A percentile compares a stretch with the other conserved stretches of the same genome.
These are phyloP conservation scores for Smittia aterrima DNA, from an alignment of 2,888 invertebrate species.

Conservation along the genomic window DNA sequence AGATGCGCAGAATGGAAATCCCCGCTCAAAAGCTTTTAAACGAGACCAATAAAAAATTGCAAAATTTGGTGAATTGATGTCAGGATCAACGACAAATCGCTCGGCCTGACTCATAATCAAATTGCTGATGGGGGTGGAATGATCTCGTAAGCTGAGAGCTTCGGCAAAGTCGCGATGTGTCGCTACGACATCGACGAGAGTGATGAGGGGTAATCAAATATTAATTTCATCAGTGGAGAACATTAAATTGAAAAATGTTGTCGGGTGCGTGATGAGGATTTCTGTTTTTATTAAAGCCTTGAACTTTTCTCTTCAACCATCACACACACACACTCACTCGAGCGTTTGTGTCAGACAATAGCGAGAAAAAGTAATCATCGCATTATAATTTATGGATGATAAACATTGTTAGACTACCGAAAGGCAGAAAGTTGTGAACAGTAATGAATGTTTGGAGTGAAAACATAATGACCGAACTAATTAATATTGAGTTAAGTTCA, in stretches of 20 bases:
- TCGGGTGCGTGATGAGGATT: background rate
- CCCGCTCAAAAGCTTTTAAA: background rate
- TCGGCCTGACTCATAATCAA: background rate
- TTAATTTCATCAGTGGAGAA: background rate
- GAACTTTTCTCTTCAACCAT: too few species aligned
- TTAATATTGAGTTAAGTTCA: background rate
- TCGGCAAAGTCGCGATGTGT: background rate
- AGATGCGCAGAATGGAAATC: conserved; percentile 8
- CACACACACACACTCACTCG: too few species aligned
- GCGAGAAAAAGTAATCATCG: background rate
- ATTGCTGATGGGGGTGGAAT: background rate
- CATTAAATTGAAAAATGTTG: background rate
- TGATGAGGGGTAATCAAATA: background rate
- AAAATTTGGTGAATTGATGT: background rate
- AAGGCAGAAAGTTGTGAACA: background rate
- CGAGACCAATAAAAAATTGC: background rate
- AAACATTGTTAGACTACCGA: background rate
- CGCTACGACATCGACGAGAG: background rate
- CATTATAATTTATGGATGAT: conserved; percentile 6
- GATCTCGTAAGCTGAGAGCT: background rate
- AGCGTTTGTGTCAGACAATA: background rate
- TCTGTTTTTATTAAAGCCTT: too few species aligned
- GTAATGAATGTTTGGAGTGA: background rate
- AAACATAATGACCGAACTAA: background rate
- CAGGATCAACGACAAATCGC: background rate